A percentile compares a stretch with the other conserved stretches of the same genome.
Evolutionary conservation across 2,113 vertebrate species (phyloP).

Genomic region (Paratilapia polleni): DNA sequence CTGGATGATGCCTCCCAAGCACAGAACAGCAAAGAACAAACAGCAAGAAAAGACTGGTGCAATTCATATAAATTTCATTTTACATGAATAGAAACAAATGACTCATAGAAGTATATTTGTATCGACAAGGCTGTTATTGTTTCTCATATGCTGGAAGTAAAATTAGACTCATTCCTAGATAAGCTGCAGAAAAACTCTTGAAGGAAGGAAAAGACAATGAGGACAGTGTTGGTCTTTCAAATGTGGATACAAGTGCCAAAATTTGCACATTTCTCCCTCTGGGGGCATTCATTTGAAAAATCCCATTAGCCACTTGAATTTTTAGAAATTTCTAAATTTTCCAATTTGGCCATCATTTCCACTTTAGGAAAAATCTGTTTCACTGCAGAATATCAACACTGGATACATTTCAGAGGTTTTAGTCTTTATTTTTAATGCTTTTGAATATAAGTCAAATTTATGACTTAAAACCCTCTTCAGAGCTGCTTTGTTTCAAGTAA

Average conservation of each 20-base stretch:
- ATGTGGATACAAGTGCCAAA: not conserved
- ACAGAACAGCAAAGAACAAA: slow-evolving; percentile 30
- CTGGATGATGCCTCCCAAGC: slow-evolving; percentile 28
- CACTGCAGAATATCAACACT: not conserved
- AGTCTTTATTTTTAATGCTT: too few species aligned
- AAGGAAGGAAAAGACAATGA: not conserved
- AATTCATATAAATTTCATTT: not conserved
- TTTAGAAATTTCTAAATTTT: not conserved
- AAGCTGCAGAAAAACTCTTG: not conserved
- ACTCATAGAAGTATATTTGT: not conserved
- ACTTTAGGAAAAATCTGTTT: not conserved
- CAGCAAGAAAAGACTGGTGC: slow-evolving; percentile 3
- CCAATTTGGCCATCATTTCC: not conserved
- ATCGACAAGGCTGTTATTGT: not conserved
- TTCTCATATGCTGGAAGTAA: not conserved
- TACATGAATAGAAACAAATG: slow-evolving; percentile 1
- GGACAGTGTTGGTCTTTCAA: not conserved
- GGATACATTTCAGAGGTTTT: too few species aligned
- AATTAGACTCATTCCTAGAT: not conserved
- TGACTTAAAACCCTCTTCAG: not conserved
- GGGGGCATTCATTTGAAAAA: not conserved
- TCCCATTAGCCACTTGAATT: not conserved
- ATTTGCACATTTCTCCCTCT: not conserved
- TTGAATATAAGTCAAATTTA: not conserved
- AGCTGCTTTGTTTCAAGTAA: not conserved